phyloP scores from a whole-genome alignment of 2,797 vertebrate species.

The Syngnathus rostellatus region DNA sequence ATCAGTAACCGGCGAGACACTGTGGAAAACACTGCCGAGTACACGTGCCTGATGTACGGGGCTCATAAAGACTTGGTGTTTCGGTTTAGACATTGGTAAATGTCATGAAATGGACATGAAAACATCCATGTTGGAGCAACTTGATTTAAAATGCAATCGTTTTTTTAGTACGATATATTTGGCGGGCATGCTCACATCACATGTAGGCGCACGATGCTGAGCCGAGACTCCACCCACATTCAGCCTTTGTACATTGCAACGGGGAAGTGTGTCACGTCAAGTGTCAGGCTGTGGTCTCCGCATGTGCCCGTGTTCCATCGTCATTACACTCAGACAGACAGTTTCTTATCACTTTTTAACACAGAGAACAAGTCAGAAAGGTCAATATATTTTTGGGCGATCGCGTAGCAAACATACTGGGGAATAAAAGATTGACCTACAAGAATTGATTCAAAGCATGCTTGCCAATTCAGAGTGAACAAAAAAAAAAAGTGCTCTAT shows the following conservation, averaged over 20 bases:
- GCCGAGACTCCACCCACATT: not conserved
- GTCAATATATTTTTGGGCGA: not conserved
- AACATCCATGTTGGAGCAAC: not conserved
- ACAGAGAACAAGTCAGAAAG: not conserved
- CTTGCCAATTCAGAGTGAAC: too few species aligned
- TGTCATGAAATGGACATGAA: not conserved
- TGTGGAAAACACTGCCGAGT: slow-evolving; percentile 42
- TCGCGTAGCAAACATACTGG: not conserved
- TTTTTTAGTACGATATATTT: not conserved
- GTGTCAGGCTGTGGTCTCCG: not conserved
- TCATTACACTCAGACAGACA: not conserved
- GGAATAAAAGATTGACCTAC: not conserved
- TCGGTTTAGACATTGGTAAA: too few species aligned
- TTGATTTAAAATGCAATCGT: not conserved
- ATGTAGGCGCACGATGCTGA: not conserved
- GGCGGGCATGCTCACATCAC: not conserved
- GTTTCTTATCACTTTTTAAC: not conserved
- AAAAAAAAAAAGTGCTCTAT: too few species aligned
- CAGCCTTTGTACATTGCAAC: not conserved
- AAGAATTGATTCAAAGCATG: not conserved
- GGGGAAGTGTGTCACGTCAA: not conserved
- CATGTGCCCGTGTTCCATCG: not conserved
- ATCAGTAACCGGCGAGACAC: slow-evolving; percentile 36
- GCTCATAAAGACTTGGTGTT: not conserved
- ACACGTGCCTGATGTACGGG: slow-evolving; percentile 60